Conservation (phyloP, 2,797 vertebrate species). For the Macroramphosus scolopax region DNA sequence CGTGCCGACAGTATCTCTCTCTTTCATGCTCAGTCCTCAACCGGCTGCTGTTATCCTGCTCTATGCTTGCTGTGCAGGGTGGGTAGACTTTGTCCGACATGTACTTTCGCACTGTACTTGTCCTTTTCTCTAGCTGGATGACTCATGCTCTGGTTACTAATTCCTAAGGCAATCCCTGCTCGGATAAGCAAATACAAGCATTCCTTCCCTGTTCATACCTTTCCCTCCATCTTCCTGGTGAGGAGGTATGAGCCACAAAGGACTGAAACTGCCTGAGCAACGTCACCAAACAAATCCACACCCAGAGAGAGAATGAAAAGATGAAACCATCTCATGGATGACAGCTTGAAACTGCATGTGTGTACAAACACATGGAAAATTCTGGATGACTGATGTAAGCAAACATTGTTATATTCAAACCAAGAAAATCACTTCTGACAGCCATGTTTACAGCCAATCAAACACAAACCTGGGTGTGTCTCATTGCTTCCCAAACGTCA, state of each 20-base stretch:
- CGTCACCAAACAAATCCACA: slow-evolving; percentile 39
- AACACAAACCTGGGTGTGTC: no score
- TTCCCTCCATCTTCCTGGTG: slow-evolving; percentile 1
- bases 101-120: slow-evolving; percentile 42
- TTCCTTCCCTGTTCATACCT: slow-evolving; percentile 36
- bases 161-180: slow-evolving; percentile 40
- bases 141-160: slow-evolving; percentile 60
- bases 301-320: slow-evolving; percentile 19
- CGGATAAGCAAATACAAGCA: slow-evolving; percentile 43
- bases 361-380: no score
- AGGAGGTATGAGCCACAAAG: slow-evolving; percentile 7
- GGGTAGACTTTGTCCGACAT: slow-evolving; percentile 20
- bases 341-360: slow-evolving; percentile 13
- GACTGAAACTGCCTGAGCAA: slow-evolving; percentile 32
- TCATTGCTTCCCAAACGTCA: no score
- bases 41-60: slow-evolving; percentile 16
- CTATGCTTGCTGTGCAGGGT: slow-evolving; percentile 26
- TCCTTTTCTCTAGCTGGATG: slow-evolving; percentile 30
- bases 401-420: no score
- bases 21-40: slow-evolving; percentile 1
- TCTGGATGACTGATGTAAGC: no score
- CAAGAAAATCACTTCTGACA: no score
- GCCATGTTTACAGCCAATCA: no score
- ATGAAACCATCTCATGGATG: background rate
- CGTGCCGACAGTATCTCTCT: no score